A percentile compares a stretch with the other conserved stretches of the same genome.
Conservation (phyloP, 2,888 invertebrate species). For the Tachina fera region DNA sequence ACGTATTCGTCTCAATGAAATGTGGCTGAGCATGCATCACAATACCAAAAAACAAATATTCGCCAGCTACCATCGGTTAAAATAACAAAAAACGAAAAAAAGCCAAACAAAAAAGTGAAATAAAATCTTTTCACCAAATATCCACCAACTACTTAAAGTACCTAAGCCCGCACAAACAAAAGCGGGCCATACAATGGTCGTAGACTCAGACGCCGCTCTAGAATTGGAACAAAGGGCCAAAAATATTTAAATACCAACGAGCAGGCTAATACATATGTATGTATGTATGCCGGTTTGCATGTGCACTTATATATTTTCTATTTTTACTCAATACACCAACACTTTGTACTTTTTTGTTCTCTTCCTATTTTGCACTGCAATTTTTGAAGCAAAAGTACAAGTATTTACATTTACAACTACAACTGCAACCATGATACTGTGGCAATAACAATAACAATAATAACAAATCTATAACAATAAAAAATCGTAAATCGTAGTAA, state of each 20-base stretch:
- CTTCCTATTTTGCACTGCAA: conserved; percentile 2
- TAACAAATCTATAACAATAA: conserved; percentile 50
- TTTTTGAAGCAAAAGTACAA: not conserved
- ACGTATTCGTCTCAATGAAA: conserved; percentile 56
- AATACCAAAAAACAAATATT: conserved; percentile 34
- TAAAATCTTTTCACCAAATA: conserved; percentile 33
- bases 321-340: conserved; percentile 25
- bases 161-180: conserved; percentile 35
- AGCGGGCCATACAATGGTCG: conserved; percentile 53
- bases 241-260: conserved; percentile 57
- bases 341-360: conserved; percentile 16
- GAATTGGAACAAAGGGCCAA: conserved; percentile 62
- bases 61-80: conserved; percentile 47
- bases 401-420: not conserved
- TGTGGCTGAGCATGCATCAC: conserved; percentile 66
- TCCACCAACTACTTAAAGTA: conserved; percentile 23
- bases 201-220: conserved; percentile 70
- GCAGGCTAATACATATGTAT: not conserved
- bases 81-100: conserved; percentile 6
- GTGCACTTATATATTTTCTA: not conserved
- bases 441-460: conserved; percentile 17
- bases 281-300: too few species aligned
- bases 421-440: not conserved
- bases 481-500: conserved; percentile 1
- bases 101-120: too few species aligned